Evolutionary conservation across 2,888 invertebrate species (phyloP), one percentile per base, ranked within the genome.

Genomic region (Atethmia centrago): DNA sequence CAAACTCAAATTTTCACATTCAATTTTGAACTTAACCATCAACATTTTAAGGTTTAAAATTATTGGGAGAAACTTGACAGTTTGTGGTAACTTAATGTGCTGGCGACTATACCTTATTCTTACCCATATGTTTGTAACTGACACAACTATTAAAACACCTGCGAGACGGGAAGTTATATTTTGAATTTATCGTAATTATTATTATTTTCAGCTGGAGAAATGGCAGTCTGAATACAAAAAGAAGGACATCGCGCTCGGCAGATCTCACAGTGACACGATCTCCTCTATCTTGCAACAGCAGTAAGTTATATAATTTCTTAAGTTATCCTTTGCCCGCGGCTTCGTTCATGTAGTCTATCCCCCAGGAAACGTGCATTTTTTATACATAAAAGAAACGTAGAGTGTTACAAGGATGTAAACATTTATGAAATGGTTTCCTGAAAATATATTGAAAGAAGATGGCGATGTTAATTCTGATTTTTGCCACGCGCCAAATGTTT

Each of bases 221-320:
- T 96, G 96, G 94, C 95, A 96, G 69, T 95, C 93, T 0, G 96
- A 95, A 36, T 96, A 96, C 88, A 96, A 95, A 79, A 97, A 96
- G 85, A 97, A 97, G 80, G 96, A 97, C 85, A 95, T 97, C 25
- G 97, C 97, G 9, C 94, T 98, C 51, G 98, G 97, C 71, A 97
- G 97, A 77, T 97, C 97, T 2, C 98, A 98, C 92, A 97, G 97
- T 67, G 97, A 97, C 67, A 97, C 97, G 7, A 97, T 98, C 62
- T 97, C 97, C 71, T 97, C 97, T 0, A 97, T 97, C 75, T 92
- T 98, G 4, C 95, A 97, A 63, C 97, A 98, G 90, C 97, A 98
- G 98, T 98, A 90, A 96, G 97, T 97, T 21, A 47, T 42, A 28
- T 14, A 14, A 9, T 21, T 45, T 42, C 2, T 63, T 7, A n/a